Base-by-base conservation (phyloP, 2,797 vertebrate genomes). In the Amblyopsis hoosieri region DNA sequence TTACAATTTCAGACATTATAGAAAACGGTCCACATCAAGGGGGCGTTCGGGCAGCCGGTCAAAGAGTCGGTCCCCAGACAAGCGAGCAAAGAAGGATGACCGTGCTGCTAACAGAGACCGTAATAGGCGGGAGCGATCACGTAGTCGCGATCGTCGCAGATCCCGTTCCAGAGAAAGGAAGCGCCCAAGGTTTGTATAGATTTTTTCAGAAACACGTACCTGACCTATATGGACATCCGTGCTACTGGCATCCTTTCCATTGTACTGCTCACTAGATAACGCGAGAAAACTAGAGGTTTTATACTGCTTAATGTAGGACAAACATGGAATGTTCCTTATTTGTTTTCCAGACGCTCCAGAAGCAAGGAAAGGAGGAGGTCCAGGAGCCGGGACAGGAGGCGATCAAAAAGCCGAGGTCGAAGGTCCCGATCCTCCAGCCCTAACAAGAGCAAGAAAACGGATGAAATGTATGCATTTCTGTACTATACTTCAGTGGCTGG, bases 111-210 rank as follows among this genome's bases (percentile, higher is more conserved):
- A 94, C 2, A 88, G 96, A n/a, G 96, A 97, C 0, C 93, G 97
- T 0, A 89, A 89, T 12, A 86, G 96, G 60, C 82, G 91, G 63
- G 93, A 94, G 19, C 82, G 95, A 4, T 94, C 96, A 0, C 93
- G 96, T 29, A 97, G 96, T 64, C 86, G 96, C 64, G 97, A 98
- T 60, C 94, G 96, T 59, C 94, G 96, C 1, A 90, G 96, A 63
- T 98, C 97, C 14, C 92, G 97, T 0, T 99, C 97, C 2, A 91
- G 97, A 71, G 97, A 99, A 74, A 90, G 95, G 37, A 99, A 99
- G 60, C 91, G 96, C 0, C 89, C 91, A 15, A 94, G 96, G 97
- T 98, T 1, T 7, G 77, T 50, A 9, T 8, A 17, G 19, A 19
- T 17, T 5, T 1, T 7, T 15, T 19, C 50, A 19, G 37, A 42